A percentile compares a stretch with the other conserved stretches of the same genome.
Conservation (phyloP, 2,113 vertebrate species). For the Tragelaphus strepsiceros region DNA sequence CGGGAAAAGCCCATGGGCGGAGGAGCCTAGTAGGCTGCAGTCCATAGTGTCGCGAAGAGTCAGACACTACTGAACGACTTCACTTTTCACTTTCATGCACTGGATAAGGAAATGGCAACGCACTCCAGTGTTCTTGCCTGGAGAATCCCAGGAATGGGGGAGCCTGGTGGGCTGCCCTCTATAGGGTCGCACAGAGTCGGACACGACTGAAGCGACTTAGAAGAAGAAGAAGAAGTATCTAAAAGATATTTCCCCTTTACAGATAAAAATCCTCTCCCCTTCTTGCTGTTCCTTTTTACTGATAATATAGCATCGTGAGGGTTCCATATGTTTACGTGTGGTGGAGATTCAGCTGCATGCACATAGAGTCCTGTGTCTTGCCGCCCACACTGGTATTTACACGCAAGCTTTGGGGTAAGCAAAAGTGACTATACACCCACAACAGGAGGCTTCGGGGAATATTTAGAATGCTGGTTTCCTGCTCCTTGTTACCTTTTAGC, state of each 20-base stretch:
- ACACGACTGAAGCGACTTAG: no score
- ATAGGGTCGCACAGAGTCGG: no score
- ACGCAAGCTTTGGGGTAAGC: neutral
- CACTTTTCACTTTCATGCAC: no score
- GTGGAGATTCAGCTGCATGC: neutral
- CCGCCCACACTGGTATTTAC: neutral
- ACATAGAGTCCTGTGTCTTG: neutral
- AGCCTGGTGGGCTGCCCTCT: no score
- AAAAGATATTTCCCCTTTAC: neutral
- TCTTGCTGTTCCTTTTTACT: neutral
- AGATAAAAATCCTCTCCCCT: neutral
- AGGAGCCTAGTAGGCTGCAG: no score
- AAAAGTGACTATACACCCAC: no score
- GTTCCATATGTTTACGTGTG: neutral
- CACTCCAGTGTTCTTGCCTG: no score
- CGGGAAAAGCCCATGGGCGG: no score
- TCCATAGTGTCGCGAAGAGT: no score
- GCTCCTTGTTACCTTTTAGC: neutral
- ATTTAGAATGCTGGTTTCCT: neutral
- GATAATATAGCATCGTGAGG: accelerated
- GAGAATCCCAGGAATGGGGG: no score
- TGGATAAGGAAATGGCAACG: no score
- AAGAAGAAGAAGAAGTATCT: neutral
- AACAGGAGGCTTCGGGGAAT: neutral
- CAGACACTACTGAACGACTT: no score